Percentiles rank a stretch among this genome's conserved stretches.
Conservation (phyloP, 2,797 vertebrate species). For the Enteromius thamalakanensis region DNA sequence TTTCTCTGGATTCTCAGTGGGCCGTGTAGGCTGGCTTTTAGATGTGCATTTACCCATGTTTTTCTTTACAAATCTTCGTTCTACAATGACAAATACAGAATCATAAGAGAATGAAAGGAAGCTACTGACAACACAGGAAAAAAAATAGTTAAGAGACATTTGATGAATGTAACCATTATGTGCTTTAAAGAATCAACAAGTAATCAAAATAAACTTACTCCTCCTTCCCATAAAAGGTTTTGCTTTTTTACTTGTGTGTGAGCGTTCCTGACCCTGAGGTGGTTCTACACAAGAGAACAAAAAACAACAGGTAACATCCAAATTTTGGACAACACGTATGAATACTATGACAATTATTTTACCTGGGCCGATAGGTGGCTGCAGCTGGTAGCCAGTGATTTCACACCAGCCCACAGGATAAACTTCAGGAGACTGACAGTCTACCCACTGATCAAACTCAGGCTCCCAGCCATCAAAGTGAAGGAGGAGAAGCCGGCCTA, state of each 20-base stretch:
- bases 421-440: slow-evolving; percentile 93
- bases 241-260: slow-evolving; percentile 63
- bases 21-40: slow-evolving; percentile 33
- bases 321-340: not conserved
- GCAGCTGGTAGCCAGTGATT: slow-evolving; percentile 89
- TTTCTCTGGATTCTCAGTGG: slow-evolving; percentile 5
- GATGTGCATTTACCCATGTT: slow-evolving; percentile 53
- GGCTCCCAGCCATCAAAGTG: slow-evolving; percentile 97
- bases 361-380: slow-evolving; percentile 88
- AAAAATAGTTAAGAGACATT: not conserved
- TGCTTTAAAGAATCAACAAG: not conserved
- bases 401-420: slow-evolving; percentile 97
- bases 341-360: slow-evolving; percentile 21
- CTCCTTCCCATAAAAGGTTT: slow-evolving; percentile 67
- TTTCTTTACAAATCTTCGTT: slow-evolving; percentile 56
- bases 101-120: not conserved
- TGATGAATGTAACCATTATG: not conserved
- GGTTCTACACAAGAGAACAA: slow-evolving; percentile 64
- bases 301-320: not conserved
- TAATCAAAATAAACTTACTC: slow-evolving; percentile 71
- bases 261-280: slow-evolving; percentile 59
- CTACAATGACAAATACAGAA: slow-evolving; percentile 42
- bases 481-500: slow-evolving; percentile 89
- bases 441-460: slow-evolving; percentile 97
- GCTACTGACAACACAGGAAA: not conserved